Evolutionary conservation across 2,113 vertebrate genomes (phyloP), one percentile per base, ranked within the genome.

Genomic region (Peromyscus maniculatus): DNA sequence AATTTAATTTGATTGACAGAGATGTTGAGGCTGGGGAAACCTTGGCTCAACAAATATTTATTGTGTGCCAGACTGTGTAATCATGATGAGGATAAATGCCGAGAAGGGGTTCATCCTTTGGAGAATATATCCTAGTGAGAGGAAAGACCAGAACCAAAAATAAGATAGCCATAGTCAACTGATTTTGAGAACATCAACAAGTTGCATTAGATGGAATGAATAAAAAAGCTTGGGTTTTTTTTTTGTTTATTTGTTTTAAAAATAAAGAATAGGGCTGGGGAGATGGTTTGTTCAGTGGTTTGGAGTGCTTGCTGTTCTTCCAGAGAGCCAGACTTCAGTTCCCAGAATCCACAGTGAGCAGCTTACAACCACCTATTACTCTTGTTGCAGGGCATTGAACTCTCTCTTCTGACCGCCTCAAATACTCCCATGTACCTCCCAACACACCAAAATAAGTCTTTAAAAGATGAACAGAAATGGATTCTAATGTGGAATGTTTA

Each of bases 1-100:
- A 66, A 15, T 36, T 80, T 93, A 26, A 46, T 95, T 77, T 89
- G 78, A 77, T 75, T 80, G 87, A 11, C 87, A 78, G n/a, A 75
- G 82, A 80, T 91, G 36, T 31, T 33, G 24, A 59, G n/a, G 46
- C 22, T 31, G 57, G 39, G 67, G 10, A 22, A 22, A 28, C 46
- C 28, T n/a, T 36, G 71, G 39, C 43, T 89, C 72, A 66, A 77
- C 43, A 95, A 66, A 33, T 91, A 71, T 89, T 84, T 91, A 75
- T 77, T 19, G 16, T 95, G 39, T 39, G 36, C 19, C 87, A 62
- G 46, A 33, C 17, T 39, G 7, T 11, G 49, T 15, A 33, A 24
- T 78, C 89, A 72, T 66, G 6, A 24, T 1, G 66, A 82, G 55
- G 16, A 75, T 39, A 75, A 86, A 91, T 87, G 26, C 33, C n/a